Conservation (phyloP, 2,113 vertebrate genomes). For the Trinectes maculatus region DNA sequence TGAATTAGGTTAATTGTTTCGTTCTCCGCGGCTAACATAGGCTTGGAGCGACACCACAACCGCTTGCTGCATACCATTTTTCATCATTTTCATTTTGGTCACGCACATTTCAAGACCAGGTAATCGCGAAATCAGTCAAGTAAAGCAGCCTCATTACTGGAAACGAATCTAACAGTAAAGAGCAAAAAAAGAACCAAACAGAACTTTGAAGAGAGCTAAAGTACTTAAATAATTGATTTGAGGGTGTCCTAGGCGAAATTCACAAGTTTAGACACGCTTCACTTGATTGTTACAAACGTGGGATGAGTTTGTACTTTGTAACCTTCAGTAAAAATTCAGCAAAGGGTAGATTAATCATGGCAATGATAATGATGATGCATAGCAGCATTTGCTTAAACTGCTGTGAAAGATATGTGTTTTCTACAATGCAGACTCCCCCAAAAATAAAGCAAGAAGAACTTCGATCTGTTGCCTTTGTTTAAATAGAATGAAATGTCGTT, state of each 20-base stretch:
- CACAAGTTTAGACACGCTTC: conserved; percentile 2
- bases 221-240: conserved; percentile 14
- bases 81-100: conserved; percentile 14
- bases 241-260: neutral
- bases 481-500: conserved; percentile 1
- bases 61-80: neutral
- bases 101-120: neutral
- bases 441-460: neutral
- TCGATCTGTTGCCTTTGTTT: neutral
- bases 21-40: conserved; percentile 23
- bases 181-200: neutral
- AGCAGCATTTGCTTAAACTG: conserved; percentile 3
- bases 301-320: conserved; percentile 16
- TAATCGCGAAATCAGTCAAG: conserved; percentile 32
- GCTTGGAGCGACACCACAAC: conserved; percentile 1
- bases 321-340: conserved; percentile 13
- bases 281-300: neutral
- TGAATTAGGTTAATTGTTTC: conserved; percentile 38
- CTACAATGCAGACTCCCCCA: neutral
- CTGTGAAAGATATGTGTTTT: conserved; percentile 11
- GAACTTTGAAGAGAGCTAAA: conserved; percentile 4
- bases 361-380: conserved; percentile 10
- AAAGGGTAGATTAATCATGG: conserved; percentile 21
- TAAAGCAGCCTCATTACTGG: neutral
- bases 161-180: neutral